Evolutionary conservation across 2,113 vertebrate genomes (phyloP).

Genomic region (Noturus placidus): DNA sequence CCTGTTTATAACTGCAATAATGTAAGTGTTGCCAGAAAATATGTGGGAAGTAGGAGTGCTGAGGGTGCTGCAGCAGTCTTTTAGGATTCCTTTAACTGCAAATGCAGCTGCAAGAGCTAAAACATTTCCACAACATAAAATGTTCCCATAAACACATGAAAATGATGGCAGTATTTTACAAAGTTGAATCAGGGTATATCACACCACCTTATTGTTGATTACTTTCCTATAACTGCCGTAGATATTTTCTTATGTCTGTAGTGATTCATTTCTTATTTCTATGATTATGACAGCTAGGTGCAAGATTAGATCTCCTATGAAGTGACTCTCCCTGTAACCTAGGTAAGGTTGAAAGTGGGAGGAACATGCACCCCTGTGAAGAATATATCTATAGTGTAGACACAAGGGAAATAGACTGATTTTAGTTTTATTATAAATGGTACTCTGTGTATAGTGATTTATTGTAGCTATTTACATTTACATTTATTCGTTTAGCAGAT

Average conservation of each 20-base stretch:
- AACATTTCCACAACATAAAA: neutral
- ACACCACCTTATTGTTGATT: neutral
- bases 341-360: neutral
- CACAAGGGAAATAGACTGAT: neutral
- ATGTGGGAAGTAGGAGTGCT: neutral
- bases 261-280: neutral
- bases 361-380: neutral
- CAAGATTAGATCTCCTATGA: neutral
- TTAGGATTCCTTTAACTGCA: neutral
- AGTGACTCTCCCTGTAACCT: neutral
- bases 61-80: neutral
- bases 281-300: neutral
- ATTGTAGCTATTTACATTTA: no score
- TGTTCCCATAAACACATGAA: neutral
- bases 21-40: neutral
- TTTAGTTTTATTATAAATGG: neutral
- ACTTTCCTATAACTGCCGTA: neutral
- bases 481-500: no score
- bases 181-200: neutral
- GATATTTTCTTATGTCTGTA: neutral
- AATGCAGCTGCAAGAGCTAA: neutral
- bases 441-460: neutral
- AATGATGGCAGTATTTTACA: neutral
- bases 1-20: neutral
- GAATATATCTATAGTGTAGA: neutral